Evolutionary conservation across 2,888 invertebrate species (phyloP).

Genomic region (Conops quadrifasciatus): DNA sequence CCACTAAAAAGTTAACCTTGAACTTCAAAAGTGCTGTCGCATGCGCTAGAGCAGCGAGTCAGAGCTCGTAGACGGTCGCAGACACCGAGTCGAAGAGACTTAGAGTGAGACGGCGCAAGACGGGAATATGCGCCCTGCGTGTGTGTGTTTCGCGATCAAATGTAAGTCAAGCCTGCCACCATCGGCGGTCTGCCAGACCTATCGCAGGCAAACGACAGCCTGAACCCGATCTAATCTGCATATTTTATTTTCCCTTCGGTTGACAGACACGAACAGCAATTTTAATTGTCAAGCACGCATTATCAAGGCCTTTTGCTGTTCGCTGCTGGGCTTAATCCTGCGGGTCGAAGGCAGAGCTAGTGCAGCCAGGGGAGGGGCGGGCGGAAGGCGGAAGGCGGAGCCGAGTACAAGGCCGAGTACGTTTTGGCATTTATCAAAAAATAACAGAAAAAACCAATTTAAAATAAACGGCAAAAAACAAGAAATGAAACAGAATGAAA

Average conservation of each 20-base stretch:
- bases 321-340: too few relatives aligned
- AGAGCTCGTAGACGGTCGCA: not conserved
- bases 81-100: not conserved
- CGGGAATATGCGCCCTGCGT: too few relatives aligned
- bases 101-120: not conserved
- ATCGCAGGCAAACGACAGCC: constrained; percentile 24
- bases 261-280: not conserved
- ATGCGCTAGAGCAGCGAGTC: constrained; percentile 22
- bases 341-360: not conserved
- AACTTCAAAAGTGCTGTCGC: constrained; percentile 56
- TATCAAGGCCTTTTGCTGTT: too few relatives aligned
- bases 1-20: constrained; percentile 56
- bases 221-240: constrained; percentile 21
- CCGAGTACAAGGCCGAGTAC: not conserved
- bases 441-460: not conserved
- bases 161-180: constrained; percentile 1
- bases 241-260: not conserved
- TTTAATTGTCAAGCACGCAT: constrained; percentile 26
- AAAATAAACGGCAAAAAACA: not conserved
- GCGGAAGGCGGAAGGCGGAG: not conserved
- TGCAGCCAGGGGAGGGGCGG: not conserved
- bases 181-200: constrained; percentile 6
- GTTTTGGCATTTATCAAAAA: not conserved
- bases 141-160: not conserved
- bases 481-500: too few relatives aligned